Evolutionary conservation across 2,888 invertebrate species (phyloP), one percentile per base, ranked within the genome.

Genomic region (Pyrochroa serraticornis): DNA sequence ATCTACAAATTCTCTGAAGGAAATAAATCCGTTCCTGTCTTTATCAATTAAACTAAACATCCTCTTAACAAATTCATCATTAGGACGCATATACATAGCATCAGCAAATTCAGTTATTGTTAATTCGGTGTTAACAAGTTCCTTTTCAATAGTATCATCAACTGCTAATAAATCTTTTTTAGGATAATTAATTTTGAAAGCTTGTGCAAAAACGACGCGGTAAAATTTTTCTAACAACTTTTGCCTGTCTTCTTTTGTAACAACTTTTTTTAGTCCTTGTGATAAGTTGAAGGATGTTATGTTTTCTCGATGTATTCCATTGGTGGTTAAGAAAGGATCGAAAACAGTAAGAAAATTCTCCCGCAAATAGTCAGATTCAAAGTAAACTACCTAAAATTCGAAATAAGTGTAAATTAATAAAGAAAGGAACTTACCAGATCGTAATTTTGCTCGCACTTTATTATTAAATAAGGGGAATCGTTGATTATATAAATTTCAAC

Each of bases 1-100:
- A 71, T 85, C 84, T 7, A 85, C 75, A 71, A 87, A 86, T 70
- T 87, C 86, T 39, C 84, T 76, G 70, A 86, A 85, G 1, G 85
- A 84, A 59, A 87, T 83, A 71, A 83, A 85, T 2, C 86, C 85
- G 71, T 84, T 85, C 61, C 81, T 75, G 67, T 86, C 84, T 55
- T 82, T 80, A 71, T 87, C 87, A 12, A 85, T 81, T 37, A 85
- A 70, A 6, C 76, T 66, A 72, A 87, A 87, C 82, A 87, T 84
- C 53, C 71, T 69, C 12, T 64, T 65, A 7, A 86, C 83, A 73
- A 87, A 87, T 64, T 82, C 80, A 1, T 84, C 82, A 37, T 82
- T 78, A 0, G 82, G 72, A 57, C 79, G 78, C 80, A 87, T 82
- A 36, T 82, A 82, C 51, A 87, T 72, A 1, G 84, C 82, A 58